These are phyloP conservation scores for Cervus canadensis DNA, from an alignment of 2,113 vertebrate species.

Conservation along the genomic window DNA sequence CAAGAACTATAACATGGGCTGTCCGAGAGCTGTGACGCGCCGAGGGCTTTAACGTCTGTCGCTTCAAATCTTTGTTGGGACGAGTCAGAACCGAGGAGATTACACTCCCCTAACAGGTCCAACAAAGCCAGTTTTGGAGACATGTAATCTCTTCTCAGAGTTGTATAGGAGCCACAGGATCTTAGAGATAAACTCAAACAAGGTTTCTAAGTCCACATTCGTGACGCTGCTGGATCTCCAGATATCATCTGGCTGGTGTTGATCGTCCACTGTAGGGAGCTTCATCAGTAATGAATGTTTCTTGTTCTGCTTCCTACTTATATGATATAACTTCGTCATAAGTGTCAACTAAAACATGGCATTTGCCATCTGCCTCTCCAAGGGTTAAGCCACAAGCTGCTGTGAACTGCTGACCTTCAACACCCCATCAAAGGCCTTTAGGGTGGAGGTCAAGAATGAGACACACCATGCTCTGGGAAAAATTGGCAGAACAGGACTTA, in stretches of 20 bases:
- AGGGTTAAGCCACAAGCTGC: neutral
- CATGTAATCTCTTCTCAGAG: neutral
- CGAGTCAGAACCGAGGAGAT: too few relatives aligned
- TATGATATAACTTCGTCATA: neutral
- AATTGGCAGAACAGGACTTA: neutral
- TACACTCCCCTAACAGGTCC: neutral
- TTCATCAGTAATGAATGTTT: neutral
- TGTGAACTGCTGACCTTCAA: neutral
- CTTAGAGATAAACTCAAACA: neutral
- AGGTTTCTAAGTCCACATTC: neutral
- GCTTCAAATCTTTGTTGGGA: too few relatives aligned
- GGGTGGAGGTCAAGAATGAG: neutral
- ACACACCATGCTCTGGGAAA: neutral
- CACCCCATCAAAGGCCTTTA: neutral
- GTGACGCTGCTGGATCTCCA: too few relatives aligned
- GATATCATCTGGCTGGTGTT: neutral
- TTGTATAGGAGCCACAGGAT: neutral
- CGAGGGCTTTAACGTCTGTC: too few relatives aligned
- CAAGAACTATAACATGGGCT: too few relatives aligned
- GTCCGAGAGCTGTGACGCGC: too few relatives aligned
- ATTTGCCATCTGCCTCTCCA: neutral
- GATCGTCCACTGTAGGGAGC: accelerated
- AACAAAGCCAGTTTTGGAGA: neutral
- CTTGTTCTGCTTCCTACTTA: neutral
- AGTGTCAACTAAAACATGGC: neutral